Conservation (phyloP, 1,140 invertebrate genomes). For the Amyelois transitella region DNA sequence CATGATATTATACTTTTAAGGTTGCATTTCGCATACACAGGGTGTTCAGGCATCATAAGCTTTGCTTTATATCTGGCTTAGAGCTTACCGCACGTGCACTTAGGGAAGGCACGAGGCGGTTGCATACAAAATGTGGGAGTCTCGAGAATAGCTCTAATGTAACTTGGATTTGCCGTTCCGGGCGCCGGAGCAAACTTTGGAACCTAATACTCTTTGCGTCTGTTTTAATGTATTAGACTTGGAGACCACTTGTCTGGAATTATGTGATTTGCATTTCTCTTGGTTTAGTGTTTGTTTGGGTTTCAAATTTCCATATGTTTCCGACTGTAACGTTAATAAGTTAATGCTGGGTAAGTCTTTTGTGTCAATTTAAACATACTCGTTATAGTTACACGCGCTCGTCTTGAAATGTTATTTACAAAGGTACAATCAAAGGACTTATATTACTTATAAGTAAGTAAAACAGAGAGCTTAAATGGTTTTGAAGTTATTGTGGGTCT, state of each 20-base stretch:
- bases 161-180: neutral
- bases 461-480: no score
- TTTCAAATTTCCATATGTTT: neutral
- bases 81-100: neutral
- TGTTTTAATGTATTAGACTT: neutral
- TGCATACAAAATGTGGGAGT: neutral
- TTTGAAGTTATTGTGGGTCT: no score
- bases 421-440: neutral
- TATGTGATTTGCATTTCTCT: neutral
- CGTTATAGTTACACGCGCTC: no score
- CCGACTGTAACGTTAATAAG: no score
- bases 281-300: neutral
- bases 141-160: neutral
- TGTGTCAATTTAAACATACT: no score
- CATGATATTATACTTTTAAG: neutral
- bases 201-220: neutral
- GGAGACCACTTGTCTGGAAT: neutral
- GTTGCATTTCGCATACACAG: neutral
- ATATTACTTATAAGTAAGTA: neutral
- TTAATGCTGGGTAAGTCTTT: no score
- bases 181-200: neutral
- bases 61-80: neutral
- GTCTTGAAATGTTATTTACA: no score
- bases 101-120: neutral
- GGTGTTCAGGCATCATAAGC: neutral